phyloP scores from a whole-genome alignment of 2,888 invertebrate genomes.

The Calameuta filiformis region DNA sequence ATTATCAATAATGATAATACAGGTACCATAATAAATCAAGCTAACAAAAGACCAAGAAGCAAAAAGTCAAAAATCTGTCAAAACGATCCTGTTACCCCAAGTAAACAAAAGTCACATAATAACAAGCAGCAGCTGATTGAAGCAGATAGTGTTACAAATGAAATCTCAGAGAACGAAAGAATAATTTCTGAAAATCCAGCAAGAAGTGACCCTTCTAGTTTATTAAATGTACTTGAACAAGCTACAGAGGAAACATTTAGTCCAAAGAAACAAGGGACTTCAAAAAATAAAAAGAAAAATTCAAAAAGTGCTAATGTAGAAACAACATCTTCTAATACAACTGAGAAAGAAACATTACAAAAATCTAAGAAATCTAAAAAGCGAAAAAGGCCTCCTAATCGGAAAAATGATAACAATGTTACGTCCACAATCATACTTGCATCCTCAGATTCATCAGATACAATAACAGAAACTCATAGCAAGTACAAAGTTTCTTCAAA shows the following conservation, averaged over 20 bases:
- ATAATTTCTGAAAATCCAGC: not conserved
- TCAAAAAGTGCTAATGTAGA: not conserved
- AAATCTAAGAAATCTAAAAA: slow-evolving; percentile 4
- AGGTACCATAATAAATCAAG: not conserved
- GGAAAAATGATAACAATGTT: not conserved
- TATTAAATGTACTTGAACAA: not conserved
- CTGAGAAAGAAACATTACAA: not conserved
- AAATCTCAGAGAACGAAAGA: not conserved
- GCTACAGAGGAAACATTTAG: not conserved
- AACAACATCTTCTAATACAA: not conserved
- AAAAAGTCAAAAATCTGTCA: not conserved
- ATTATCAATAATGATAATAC: not conserved
- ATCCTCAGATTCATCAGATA: slow-evolving; percentile 24
- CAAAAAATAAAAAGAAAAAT: not conserved
- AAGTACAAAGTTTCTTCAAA: slow-evolving; percentile 29
- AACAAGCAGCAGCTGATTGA: not conserved
- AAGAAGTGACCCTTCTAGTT: not conserved
- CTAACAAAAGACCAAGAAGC: not conserved
- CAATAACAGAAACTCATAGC: slow-evolving; percentile 12
- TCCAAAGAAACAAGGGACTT: not conserved
- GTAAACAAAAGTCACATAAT: not conserved
- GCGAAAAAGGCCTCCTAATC: not conserved
- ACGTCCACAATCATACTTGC: slow-evolving; percentile 5
- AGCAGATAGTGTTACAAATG: not conserved
- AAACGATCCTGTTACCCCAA: not conserved